These are phyloP conservation scores for Thumatha senex DNA, from an alignment of 2,888 invertebrate genomes.

Conservation along the genomic window DNA sequence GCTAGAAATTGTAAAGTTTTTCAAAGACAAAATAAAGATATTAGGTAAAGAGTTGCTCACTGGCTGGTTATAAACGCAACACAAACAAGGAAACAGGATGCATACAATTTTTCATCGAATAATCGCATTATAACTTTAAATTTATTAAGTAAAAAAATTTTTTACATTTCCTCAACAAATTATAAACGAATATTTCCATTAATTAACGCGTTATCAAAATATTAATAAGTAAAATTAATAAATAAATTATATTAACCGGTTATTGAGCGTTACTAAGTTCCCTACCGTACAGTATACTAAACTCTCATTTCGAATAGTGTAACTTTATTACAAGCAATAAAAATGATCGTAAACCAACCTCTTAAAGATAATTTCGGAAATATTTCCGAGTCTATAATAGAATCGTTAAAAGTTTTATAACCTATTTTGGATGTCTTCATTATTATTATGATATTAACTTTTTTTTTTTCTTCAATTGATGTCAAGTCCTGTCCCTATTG, in stretches of 20 bases:
- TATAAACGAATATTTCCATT: too few relatives aligned
- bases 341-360: constrained; percentile 29
- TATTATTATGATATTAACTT: constrained; percentile 12
- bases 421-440: constrained; percentile 29
- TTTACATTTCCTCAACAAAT: too few relatives aligned
- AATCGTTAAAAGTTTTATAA: constrained; percentile 42
- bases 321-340: constrained; percentile 28
- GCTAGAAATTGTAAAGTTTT: not conserved
- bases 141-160: too few relatives aligned
- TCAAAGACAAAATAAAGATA: too few relatives aligned
- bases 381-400: constrained; percentile 39
- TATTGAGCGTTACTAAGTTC: not conserved
- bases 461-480: constrained; percentile 13
- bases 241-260: not conserved
- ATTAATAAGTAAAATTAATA: not conserved
- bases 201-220: too few relatives aligned
- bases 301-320: constrained; percentile 17
- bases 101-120: too few relatives aligned
- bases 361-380: constrained; percentile 32
- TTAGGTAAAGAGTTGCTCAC: too few relatives aligned
- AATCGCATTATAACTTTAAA: too few relatives aligned
- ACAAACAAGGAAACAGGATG: too few relatives aligned
- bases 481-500: constrained; percentile 47
- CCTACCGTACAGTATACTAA: constrained; percentile 9
- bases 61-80: too few relatives aligned